These are phyloP conservation scores for Corythoichthys haematopterus DNA, from an alignment of 2,113 vertebrate genomes.

Conservation along the genomic window DNA sequence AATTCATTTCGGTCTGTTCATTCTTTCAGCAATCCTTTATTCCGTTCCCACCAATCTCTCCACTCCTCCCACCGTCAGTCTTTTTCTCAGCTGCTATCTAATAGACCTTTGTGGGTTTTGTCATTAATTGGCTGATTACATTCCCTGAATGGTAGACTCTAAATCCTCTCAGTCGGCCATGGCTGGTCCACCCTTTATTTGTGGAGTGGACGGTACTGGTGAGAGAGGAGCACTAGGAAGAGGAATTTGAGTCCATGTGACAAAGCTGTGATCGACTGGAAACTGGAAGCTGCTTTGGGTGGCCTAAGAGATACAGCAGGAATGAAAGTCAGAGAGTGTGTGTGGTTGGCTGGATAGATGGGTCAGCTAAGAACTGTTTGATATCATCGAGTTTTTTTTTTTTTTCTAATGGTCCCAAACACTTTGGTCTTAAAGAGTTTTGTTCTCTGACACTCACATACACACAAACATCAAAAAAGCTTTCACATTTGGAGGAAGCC, in stretches of 20 bases:
- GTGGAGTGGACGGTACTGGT: conserved; percentile 51
- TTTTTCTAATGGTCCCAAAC: not conserved
- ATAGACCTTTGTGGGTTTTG: conserved; percentile 66
- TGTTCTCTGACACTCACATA: conserved; percentile 9
- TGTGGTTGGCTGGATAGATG: not conserved
- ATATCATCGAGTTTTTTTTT: conserved; percentile 20
- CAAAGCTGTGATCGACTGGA: conserved; percentile 50
- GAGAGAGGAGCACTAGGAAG: conserved; percentile 15
- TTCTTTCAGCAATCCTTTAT: conserved; percentile 25
- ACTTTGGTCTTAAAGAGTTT: conserved; percentile 4
- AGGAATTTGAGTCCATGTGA: conserved; percentile 54
- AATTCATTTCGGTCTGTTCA: conserved; percentile 19
- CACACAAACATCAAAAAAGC: conserved; percentile 26
- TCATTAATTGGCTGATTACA: conserved; percentile 76
- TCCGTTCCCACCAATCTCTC: conserved; percentile 1
- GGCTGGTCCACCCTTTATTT: conserved; percentile 55
- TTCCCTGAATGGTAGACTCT: conserved; percentile 66
- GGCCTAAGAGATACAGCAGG: conserved; percentile 31
- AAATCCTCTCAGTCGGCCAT: conserved; percentile 67
- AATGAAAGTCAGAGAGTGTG: conserved; percentile 4
- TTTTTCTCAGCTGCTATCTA: conserved; percentile 55
- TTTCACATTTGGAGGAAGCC: conserved; percentile 37
- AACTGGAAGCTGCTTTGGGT: conserved; percentile 46
- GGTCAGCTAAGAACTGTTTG: conserved; percentile 9
- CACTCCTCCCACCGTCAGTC: not conserved